Evolutionary conservation across 1,140 invertebrate species (phyloP), one percentile per base, ranked within the genome.

Genomic region (Tribolium castaneum): DNA sequence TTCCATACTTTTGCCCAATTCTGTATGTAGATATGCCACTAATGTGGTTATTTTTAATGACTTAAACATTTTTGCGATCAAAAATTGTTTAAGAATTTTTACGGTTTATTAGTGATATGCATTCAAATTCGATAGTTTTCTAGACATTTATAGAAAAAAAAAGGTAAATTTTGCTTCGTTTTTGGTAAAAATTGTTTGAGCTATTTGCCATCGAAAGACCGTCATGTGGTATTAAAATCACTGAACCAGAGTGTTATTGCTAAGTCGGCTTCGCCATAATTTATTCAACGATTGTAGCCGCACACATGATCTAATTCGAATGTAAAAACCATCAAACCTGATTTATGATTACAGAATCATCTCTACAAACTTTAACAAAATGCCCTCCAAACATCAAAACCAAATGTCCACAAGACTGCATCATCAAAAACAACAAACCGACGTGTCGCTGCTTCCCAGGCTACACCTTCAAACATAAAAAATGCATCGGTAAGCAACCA

Each of bases 381-480:
- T 77, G 75, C 30, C 75, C 62, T 2, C 22, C 6, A 12, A 56
- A 77, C 45, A 30, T 76, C 30, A 35, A 70, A 56, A 13, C 12
- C 1, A 52, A 77, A 10, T 77, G 75, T 39, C 9, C 66, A 16
- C 54, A 62, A 22, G 22, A 25, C 22, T 77, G 75, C 34, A 4
- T 14, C 6, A 54, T 77, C 9, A 30, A 16, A 25, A 51, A 70
- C 13, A 22, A 22, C 1, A 30, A 52, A 45, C 62, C 66, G 10
- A 54, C 49, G 7, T 77, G 75, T 45, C n/a, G 10, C 12, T 77
- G 75, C 50, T 54, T 34, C 30, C 13, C n/a, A 34, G 75, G 75
- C 9, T 77, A 50, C 49, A 25, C 10, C 16, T 3, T 70, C 3
- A 50, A 22, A 52, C 35, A 70, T 19, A 70, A 54, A 7, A 50